These are phyloP conservation scores for Anaspis maculata DNA, from an alignment of 2,888 invertebrate genomes.

Conservation along the genomic window DNA sequence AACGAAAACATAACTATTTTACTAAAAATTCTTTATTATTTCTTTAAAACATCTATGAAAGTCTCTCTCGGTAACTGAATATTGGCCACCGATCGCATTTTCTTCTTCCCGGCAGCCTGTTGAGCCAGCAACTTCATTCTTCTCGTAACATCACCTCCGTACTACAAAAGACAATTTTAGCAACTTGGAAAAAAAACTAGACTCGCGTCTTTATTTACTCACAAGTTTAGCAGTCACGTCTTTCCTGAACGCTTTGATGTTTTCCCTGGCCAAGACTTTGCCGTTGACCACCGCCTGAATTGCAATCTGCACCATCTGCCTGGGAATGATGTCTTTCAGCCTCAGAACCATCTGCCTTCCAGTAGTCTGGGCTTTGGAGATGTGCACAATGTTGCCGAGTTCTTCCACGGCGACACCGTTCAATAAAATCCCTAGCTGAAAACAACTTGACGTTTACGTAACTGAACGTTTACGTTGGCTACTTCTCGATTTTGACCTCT, in stretches of 20 bases:
- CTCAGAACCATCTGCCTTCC: conserved; percentile 65
- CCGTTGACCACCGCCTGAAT: conserved; percentile 77
- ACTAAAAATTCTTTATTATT: conserved; percentile 38
- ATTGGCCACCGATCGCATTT: conserved; percentile 85
- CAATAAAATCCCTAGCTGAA: conserved; percentile 67
- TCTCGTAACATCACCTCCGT: conserved; percentile 87
- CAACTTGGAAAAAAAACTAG: conserved; percentile 2
- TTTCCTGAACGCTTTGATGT: conserved; percentile 78
- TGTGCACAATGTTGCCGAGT: conserved; percentile 72
- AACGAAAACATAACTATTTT: too few relatives aligned
- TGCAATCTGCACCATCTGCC: conserved; percentile 80
- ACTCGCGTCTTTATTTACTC: too few relatives aligned
- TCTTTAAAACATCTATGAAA: conserved; percentile 85
- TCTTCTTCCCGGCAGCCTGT: conserved; percentile 91
- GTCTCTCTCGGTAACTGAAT: conserved; percentile 87
- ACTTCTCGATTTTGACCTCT: too few relatives aligned
- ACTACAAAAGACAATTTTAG: conserved; percentile 49
- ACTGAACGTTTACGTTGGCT: too few relatives aligned
- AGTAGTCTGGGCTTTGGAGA: conserved; percentile 52
- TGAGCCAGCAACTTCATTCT: conserved; percentile 80
- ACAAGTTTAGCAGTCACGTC: conserved; percentile 92
- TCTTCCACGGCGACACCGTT: conserved; percentile 80
- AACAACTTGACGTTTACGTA: too few relatives aligned
- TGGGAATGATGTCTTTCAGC: conserved; percentile 77
- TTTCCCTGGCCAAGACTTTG: conserved; percentile 78